Conservation (phyloP, 2,113 vertebrate genomes). For the Hemiprocne comata region DNA sequence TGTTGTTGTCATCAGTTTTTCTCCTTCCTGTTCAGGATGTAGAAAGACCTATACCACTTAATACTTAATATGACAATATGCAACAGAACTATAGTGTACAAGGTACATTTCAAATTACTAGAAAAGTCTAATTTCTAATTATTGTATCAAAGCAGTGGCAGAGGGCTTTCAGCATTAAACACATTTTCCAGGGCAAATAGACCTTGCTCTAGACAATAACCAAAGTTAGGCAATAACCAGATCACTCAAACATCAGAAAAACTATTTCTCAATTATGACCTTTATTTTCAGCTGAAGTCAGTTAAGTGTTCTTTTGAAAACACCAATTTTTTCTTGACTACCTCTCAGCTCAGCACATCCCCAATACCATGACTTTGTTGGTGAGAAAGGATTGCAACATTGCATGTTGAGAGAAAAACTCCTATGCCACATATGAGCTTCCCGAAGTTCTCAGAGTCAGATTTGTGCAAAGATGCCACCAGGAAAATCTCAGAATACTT, state of each 20-base stretch:
- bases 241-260: background rate
- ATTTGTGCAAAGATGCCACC: background rate
- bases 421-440: background rate
- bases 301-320: background rate
- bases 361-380: background rate
- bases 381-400: background rate
- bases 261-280: background rate
- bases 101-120: background rate
- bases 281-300: background rate
- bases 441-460: background rate
- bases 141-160: background rate
- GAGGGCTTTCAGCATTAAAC: background rate
- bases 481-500: background rate
- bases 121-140: background rate
- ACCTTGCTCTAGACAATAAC: background rate
- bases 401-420: background rate
- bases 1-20: background rate
- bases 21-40: background rate
- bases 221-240: background rate
- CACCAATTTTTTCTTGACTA: background rate
- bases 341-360: background rate
- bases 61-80: background rate
- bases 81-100: background rate
- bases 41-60: background rate
- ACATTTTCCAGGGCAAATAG: background rate